A percentile compares a stretch with the other conserved stretches of the same genome.
phyloP scores from a whole-genome alignment of 1,140 invertebrate genomes.

The Bombus confusus region DNA sequence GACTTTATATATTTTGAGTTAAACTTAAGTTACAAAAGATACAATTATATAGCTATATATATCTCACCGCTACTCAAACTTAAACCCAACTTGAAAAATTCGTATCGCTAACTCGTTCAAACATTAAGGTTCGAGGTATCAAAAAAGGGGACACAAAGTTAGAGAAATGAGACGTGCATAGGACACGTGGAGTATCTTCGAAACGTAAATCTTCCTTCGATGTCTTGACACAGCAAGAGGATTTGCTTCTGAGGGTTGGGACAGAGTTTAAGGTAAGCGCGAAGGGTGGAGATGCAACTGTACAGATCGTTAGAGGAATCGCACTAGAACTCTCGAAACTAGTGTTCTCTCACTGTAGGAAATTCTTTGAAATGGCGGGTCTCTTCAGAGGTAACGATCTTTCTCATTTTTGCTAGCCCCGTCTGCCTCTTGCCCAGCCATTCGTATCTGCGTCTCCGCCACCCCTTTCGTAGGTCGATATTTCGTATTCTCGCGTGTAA shows the following conservation, averaged over 20 bases:
- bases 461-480: not conserved
- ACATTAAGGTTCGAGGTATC: not conserved
- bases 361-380: slow-evolving; percentile 31
- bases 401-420: slow-evolving; percentile 16
- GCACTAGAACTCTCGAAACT: slow-evolving; percentile 47
- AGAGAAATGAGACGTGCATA: not conserved
- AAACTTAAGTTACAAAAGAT: not conserved
- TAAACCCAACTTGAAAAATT: not conserved
- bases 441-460: not conserved
- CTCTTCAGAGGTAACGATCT: slow-evolving; percentile 48
- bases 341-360: not conserved
- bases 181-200: too few relatives aligned
- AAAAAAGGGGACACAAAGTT: not conserved
- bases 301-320: slow-evolving; percentile 48
- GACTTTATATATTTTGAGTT: not conserved
- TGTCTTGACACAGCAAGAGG: not conserved
- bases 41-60: not conserved
- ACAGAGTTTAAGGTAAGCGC: not conserved
- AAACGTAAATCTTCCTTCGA: not conserved
- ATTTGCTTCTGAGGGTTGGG: not conserved
- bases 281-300: slow-evolving; percentile 15
- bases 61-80: not conserved
- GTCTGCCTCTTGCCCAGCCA: not conserved
- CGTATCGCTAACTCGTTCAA: not conserved
- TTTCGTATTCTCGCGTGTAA: slow-evolving; percentile 8